phyloP scores from a whole-genome alignment of 2,888 invertebrate genomes.

The Pteria penguin region DNA sequence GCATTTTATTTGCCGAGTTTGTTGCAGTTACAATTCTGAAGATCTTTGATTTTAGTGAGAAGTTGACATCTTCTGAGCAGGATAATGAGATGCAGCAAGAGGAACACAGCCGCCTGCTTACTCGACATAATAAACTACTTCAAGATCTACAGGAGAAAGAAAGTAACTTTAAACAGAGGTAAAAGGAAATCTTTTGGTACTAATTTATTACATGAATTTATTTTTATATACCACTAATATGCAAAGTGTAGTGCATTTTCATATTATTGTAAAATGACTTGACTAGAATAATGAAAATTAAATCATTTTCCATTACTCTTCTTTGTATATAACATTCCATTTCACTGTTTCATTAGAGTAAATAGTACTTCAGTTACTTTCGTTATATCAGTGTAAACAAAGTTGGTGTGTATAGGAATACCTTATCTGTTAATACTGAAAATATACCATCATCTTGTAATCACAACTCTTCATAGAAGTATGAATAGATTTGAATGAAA shows the following conservation, averaged over 20 bases:
- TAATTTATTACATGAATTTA: neutral
- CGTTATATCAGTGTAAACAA: too few relatives aligned
- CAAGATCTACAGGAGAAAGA: constrained; percentile 75
- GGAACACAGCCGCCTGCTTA: constrained; percentile 75
- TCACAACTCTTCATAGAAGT: too few relatives aligned
- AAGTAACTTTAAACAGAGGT: constrained; percentile 67
- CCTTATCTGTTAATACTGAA: too few relatives aligned
- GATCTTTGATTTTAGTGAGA: constrained; percentile 75
- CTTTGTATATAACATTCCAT: too few relatives aligned
- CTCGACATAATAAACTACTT: constrained; percentile 72
- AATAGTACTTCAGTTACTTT: too few relatives aligned
- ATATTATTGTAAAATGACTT: neutral
- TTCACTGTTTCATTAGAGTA: too few relatives aligned
- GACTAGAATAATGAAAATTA: neutral
- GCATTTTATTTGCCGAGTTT: too few relatives aligned
- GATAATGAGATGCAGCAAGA: constrained; percentile 77
- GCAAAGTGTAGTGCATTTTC: neutral
- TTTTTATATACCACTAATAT: neutral
- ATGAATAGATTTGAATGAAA: too few relatives aligned
- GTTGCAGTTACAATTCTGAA: too few relatives aligned
- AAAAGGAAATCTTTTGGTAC: neutral
- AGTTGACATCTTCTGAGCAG: constrained; percentile 57
- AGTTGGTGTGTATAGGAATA: too few relatives aligned
- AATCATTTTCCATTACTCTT: too few relatives aligned
- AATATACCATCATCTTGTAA: too few relatives aligned